These are phyloP conservation scores for Acanthosepion esculentum DNA, from an alignment of 2,888 invertebrate genomes.

Conservation along the genomic window DNA sequence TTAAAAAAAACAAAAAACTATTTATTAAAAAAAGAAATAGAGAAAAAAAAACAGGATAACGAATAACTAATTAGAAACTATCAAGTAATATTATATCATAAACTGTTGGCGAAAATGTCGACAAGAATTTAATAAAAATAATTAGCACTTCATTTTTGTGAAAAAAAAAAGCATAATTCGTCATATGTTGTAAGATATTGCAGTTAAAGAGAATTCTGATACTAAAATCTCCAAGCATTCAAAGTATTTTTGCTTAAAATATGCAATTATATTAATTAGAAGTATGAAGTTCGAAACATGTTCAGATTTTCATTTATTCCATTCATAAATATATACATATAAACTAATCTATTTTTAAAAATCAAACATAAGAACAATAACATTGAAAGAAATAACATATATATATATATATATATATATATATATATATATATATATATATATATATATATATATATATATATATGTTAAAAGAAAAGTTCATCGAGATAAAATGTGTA, in stretches of 20 bases:
- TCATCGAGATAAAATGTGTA: not conserved
- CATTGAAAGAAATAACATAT: not conserved
- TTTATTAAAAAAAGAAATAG: too few relatives aligned
- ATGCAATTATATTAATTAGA: not conserved
- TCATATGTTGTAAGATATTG: too few relatives aligned
- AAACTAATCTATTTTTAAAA: not conserved
- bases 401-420: not conserved
- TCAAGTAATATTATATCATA: too few relatives aligned
- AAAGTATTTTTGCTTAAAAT: not conserved
- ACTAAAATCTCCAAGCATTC: too few relatives aligned
- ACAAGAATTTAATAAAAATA: too few relatives aligned
- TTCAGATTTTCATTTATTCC: not conserved
- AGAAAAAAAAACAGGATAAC: too few relatives aligned
- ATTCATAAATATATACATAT: slow-evolving; percentile 7
- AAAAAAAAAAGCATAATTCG: too few relatives aligned
- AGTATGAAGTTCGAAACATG: not conserved
- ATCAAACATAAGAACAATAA: not conserved
- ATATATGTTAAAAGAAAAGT: not conserved
- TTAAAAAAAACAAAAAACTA: too few relatives aligned
- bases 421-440: not conserved
- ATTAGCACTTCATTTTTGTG: too few relatives aligned
- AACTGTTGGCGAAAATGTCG: too few relatives aligned
- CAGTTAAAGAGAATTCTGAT: not conserved
- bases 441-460: not conserved
- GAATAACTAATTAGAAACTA: too few relatives aligned